phyloP scores from a whole-genome alignment of 2,888 invertebrate genomes.

The Acrobasis repandana region DNA sequence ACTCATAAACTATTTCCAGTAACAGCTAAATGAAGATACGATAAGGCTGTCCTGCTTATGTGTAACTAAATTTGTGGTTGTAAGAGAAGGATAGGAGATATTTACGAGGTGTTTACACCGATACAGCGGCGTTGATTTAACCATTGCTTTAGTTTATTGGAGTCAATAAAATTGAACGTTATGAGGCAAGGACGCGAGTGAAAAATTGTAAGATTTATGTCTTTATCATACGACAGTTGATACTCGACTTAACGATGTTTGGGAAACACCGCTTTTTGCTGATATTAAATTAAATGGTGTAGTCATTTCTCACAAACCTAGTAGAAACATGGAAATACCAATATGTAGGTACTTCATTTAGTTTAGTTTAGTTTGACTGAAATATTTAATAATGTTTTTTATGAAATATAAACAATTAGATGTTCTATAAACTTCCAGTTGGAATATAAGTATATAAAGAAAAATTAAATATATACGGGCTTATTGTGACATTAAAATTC shows the following conservation, averaged over 20 bases:
- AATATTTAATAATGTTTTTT: background rate
- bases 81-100: slow-evolving; percentile 55
- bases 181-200: slow-evolving; percentile 81
- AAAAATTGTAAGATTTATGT: slow-evolving; percentile 77
- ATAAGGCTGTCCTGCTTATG: slow-evolving; percentile 46
- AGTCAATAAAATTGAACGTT: slow-evolving; percentile 82
- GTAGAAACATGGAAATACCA: background rate
- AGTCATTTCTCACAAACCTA: slow-evolving; percentile 1
- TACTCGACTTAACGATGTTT: slow-evolving; percentile 41
- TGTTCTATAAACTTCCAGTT: background rate
- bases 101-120: slow-evolving; percentile 80
- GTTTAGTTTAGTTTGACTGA: too few relatives aligned
- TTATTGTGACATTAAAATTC: background rate
- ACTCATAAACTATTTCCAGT: slow-evolving; percentile 81
- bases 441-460: background rate
- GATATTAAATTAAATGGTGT: slow-evolving; percentile 9
- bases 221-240: slow-evolving; percentile 60
- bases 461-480: background rate
- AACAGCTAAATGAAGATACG: slow-evolving; percentile 70
- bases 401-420: background rate
- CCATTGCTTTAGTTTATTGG: slow-evolving; percentile 82
- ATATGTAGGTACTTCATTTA: too few relatives aligned
- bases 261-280: slow-evolving; percentile 31
- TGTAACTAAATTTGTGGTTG: slow-evolving; percentile 34
- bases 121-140: slow-evolving; percentile 80